Percentiles rank a stretch among this genome's conserved stretches.
Evolutionary conservation across 2,888 invertebrate species (phyloP).

Genomic region (Crepidodera aurea): DNA sequence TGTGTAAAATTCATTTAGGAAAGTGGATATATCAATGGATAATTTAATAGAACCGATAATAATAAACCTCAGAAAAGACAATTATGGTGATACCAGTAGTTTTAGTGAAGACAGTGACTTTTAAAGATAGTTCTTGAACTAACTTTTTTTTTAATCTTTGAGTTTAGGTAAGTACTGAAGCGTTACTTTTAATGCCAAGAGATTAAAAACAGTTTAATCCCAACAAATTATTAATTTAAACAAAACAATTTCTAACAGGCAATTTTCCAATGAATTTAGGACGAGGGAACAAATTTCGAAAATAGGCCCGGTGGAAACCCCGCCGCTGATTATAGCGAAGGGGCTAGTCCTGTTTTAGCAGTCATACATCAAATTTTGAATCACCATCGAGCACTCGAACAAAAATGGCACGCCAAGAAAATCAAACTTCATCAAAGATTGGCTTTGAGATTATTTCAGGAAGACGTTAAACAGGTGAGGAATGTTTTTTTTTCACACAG

Average conservation of each 20-base stretch:
- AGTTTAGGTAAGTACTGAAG: too few species aligned
- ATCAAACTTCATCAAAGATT: conserved; percentile 94
- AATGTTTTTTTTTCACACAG: neutral
- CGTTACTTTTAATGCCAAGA: too few species aligned
- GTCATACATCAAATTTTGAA: conserved; percentile 97
- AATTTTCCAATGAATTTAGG: conserved; percentile 42
- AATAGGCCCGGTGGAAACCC: conserved; percentile 77
- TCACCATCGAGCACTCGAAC: conserved; percentile 92
- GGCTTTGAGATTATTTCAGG: conserved; percentile 92
- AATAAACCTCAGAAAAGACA: too few species aligned
- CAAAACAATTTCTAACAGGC: neutral
- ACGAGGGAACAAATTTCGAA: conserved; percentile 64
- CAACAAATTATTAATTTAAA: too few species aligned
- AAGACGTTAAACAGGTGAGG: conserved; percentile 92
- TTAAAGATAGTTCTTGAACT: too few species aligned
- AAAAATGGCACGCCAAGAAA: conserved; percentile 94
- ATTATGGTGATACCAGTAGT: too few species aligned
- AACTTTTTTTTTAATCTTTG: too few species aligned
- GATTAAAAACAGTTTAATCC: too few species aligned
- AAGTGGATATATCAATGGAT: too few species aligned
- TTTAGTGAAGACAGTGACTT: too few species aligned
- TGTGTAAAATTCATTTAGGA: too few species aligned
- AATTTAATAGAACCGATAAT: too few species aligned
- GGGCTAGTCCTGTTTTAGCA: conserved; percentile 94
- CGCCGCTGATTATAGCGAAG: conserved; percentile 95